Evolutionary conservation across 1,140 invertebrate species (phyloP).

Genomic region (Acromyrmex charruanus): DNA sequence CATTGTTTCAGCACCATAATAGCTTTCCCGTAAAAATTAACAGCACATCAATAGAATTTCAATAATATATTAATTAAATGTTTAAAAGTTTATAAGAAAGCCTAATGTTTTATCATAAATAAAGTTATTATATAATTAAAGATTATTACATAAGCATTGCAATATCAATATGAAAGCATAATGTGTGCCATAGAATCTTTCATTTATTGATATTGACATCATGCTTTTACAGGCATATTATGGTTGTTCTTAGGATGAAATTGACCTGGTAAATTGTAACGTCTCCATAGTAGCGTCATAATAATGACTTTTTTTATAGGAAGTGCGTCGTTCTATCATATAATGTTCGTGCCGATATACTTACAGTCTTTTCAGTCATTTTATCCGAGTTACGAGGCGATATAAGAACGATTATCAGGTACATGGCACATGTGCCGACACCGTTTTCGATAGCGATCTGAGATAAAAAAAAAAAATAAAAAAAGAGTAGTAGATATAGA

Average conservation of each 20-base stretch:
- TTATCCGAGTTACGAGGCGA: constrained; percentile 2
- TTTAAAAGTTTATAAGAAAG: background rate
- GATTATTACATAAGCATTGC: background rate
- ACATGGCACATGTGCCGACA: background rate
- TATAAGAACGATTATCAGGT: constrained; percentile 37
- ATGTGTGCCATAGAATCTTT: background rate
- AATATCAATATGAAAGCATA: background rate
- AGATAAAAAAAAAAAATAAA: background rate
- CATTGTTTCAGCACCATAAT: too few relatives aligned
- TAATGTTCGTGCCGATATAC: constrained; percentile 3
- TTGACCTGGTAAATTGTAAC: constrained; percentile 36
- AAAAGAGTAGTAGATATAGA: background rate
- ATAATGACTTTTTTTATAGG: constrained; percentile 53
- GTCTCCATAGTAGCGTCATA: constrained; percentile 5
- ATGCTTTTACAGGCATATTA: constrained; percentile 22
- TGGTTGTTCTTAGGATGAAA: constrained; percentile 24
- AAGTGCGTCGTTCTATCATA: constrained; percentile 32
- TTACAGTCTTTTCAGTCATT: constrained; percentile 12
- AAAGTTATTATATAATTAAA: background rate
- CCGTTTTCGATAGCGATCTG: constrained; percentile 16
- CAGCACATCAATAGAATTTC: background rate
- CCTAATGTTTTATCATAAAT: background rate
- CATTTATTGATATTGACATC: background rate
- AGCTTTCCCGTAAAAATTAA: background rate
- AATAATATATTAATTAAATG: background rate